Conservation (phyloP, 2,113 vertebrate genomes). For the Bos taurus region ARS-UCD2.0 NC_037356.1:17196501-17197000, state of each 20-base stretch:
- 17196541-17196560: not conserved
- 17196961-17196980: rapidly evolving
- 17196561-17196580: not conserved
- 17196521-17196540: not conserved
- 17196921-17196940: not conserved
- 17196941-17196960: not conserved
- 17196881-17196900: not conserved
- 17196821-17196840: not conserved
- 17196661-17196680: not conserved
- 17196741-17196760: not conserved
- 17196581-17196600: not conserved
- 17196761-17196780: not conserved
- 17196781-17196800: not conserved
- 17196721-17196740: not conserved
- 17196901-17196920: not conserved
- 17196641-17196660: not conserved
- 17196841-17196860: not conserved
- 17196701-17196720: not conserved
- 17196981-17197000: not conserved
- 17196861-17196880: not conserved
- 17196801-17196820: not conserved
- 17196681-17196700: not conserved
- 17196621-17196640: not conserved
- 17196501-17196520: not conserved
- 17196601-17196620: not conserved